Evolutionary conservation across 2,113 vertebrate species (phyloP), one percentile per base, ranked within the genome.

Genomic region (Seriola aureovittata): DNA sequence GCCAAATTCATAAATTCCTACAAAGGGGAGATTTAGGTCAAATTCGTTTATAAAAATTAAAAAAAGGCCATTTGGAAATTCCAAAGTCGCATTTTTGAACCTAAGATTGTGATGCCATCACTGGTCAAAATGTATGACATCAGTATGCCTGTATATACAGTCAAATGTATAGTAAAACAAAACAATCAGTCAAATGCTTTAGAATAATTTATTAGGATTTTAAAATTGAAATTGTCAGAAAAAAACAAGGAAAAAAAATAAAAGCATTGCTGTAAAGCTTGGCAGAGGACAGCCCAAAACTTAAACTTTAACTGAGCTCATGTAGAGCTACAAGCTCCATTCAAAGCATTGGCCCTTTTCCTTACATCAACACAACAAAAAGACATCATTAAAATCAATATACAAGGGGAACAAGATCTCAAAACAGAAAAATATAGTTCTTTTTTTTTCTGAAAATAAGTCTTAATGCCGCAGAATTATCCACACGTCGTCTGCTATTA

Each of bases 161-260:
- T 36, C 34, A 36, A 36, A 14, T 48, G 44, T 48, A 40, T 40
- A 34, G 40, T 66, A 0, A 38, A n/a, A 50, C 75, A 34, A 80
- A 64, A 5, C 25, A 21, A 34, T 34, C 50, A 36, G 25, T 79
- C 4, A 75, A 90, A 93, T 93, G 87, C 97, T 97, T 97, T 97
- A 97, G 97, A 98, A 98, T 98, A 98, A 98, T 98, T 98, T 98
- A 98, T 98, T 98, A 98, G 97, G 97, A 97, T 97, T 97, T 97
- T 96, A 96, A 97, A 97, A 96, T 96, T 89, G 88, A 93, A 96
- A 97, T 97, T 96, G 97, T 97, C 96, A 96, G 96, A 96, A 95
- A 83, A 88, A 88, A 93, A 86, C 76, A 88, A 84, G 25, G 74
- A 48, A 87, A 83, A 87, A 89, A 89, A 90, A 87, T 84, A 93